A percentile compares a stretch with the other conserved stretches of the same genome.
phyloP scores from a whole-genome alignment of 2,888 invertebrate genomes.

The Busseola fusca region DNA sequence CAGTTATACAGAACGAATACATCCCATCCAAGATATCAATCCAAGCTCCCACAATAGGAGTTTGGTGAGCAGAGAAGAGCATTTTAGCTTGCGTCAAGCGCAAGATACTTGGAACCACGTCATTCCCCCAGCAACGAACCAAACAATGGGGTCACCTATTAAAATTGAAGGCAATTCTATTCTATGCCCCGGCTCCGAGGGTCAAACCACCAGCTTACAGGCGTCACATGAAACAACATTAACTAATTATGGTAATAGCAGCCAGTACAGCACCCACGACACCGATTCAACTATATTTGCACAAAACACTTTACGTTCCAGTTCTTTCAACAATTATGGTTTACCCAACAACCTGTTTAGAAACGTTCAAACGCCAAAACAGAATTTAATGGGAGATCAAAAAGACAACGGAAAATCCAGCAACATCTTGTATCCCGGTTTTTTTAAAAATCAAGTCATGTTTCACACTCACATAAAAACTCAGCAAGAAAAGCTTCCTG shows the following conservation, averaged over 20 bases:
- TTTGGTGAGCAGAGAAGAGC: background rate
- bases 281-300: background rate
- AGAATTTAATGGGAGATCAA: background rate
- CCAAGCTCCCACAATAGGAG: too few relatives aligned
- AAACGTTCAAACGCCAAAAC: background rate
- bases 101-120: background rate
- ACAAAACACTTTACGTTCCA: background rate
- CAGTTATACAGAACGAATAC: background rate
- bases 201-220: background rate
- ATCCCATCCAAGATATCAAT: background rate
- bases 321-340: background rate
- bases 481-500: background rate
- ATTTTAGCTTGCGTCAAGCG: slow-evolving; percentile 1
- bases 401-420: background rate
- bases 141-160: background rate
- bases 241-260: background rate
- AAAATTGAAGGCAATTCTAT: background rate
- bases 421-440: background rate
- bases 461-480: background rate
- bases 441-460: background rate
- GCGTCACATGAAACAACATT: background rate
- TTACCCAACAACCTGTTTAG: background rate
- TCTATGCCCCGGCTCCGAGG: background rate
- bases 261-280: background rate
- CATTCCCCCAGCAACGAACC: background rate